Conservation (phyloP, 2,888 invertebrate species). For the Acanthosepion pharaonis region DNA sequence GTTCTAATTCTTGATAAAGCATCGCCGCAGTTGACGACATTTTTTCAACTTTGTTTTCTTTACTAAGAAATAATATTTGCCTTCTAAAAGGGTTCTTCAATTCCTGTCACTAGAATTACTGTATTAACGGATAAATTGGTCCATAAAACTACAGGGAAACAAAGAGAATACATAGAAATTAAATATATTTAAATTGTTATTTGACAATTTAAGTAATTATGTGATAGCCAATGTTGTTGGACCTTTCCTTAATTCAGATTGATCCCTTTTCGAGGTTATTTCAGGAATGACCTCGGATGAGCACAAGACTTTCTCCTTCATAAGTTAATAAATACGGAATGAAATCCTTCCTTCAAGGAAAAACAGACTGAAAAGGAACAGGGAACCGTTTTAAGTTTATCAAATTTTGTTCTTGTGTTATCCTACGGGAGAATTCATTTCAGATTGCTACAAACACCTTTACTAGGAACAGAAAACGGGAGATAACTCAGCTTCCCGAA, state of each 20-base stretch:
- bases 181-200: background rate
- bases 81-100: background rate
- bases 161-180: background rate
- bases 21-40: constrained; percentile 35
- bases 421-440: background rate
- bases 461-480: background rate
- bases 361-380: background rate
- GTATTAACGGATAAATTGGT: background rate
- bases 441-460: background rate
- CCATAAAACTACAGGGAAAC: background rate
- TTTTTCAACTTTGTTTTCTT: background rate
- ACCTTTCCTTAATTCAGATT: background rate
- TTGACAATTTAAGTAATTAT: background rate
- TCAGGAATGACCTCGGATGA: background rate
- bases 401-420: background rate
- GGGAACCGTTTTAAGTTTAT: background rate
- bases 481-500: background rate
- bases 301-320: background rate
- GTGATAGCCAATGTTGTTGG: background rate
- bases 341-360: background rate
- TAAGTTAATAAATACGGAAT: background rate
- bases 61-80: background rate
- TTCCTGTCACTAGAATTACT: background rate
- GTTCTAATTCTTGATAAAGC: constrained; percentile 37
- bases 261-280: background rate